Base-by-base conservation (phyloP, 2,797 vertebrate species). In the Coreius guichenoti region DNA sequence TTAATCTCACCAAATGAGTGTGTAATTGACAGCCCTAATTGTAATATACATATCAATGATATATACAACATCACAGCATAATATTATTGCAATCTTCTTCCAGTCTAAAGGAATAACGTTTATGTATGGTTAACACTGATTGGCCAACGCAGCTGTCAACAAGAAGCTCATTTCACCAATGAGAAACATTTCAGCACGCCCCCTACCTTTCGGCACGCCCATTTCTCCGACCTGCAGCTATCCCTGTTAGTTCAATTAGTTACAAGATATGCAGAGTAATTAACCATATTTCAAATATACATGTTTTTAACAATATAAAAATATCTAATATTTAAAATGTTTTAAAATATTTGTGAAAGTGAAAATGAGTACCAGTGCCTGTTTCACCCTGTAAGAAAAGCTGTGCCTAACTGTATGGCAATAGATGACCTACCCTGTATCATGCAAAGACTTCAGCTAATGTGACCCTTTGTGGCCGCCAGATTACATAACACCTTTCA, bases 401-500 rank as follows among this genome's bases (percentile, higher is more conserved):
- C 12, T 75, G 29, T 36, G 49, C 11, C 29, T 56, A 76, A 75
- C 12, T 54, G 29, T 23, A 14, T 19, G 19, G 49, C 17, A 63
- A 54, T 61, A 72, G 78, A 81, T 74, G 36, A 74, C 80, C 29
- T 73, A 11, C 9, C 8, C 39, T 43, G 39, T 43, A 77, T 76
- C 69, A 84, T 58, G 79, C 82, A 82, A 43, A 19, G 21, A 84
- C 51, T 76, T 80, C 69, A 56, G 39, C 80, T 69, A 67, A 82
- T 80, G 79, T 82, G 79, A 80, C 51, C 70, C 85, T 65, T 78
- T 84, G 73, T 81, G 85, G 75, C 75, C 21, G 68, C 73, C 79
- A 86, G 83, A 83, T 86, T 82, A 88, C 67, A 88, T 81, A 88
- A 74, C 54, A 76, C 70, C 82, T 83, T 87, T 82, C 77, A 79